Evolutionary conservation across 2,797 vertebrate species (phyloP), one percentile per base, ranked within the genome.

Genomic region (Sorex maritimensis): DNA sequence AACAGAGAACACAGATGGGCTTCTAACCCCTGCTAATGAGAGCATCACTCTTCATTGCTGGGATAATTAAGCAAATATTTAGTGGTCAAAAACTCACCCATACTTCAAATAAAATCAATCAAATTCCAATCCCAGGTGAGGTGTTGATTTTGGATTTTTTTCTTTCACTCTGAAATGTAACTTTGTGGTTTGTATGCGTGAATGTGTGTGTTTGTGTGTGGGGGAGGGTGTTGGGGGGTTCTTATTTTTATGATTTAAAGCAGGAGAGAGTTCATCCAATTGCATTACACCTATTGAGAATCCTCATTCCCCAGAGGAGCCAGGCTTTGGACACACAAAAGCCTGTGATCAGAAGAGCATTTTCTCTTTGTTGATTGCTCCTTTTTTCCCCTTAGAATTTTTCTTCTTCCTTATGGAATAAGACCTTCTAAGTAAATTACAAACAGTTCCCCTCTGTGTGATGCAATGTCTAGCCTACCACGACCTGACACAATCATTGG

Each of bases 21-120:
- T 95, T 90, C 93, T 96, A 88, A 95, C 75, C 92, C 63, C 65
- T 88, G 81, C 79, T 92, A 95, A 96, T 95, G 93, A 97, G 86
- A 97, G 80, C 78, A 95, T 95, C 52, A 34, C 67, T 96, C 82
- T 82, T 95, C 85, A 80, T 84, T 95, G 89, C 86, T 93, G 28
- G 17, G 41, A 95, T 96, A 95, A 96, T 96, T 95, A 97, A 95
- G 81, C 86, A 94, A 95, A 95, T 95, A 93, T 91, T 95, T 95
- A 95, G 81, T 91, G 93, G 91, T 94, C 93, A 95, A 85, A 94
- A 95, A 95, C 78, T 69, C 71, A 95, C 84, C 75, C 55, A 82
- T 83, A 91, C 78, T 95, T 92, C 93, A 91, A 95, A 95, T 93
- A 93, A 95, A 94, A 90, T 88, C 74, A 95, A 26, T 96, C 83